Evolutionary conservation across 2,797 vertebrate genomes (phyloP).

Genomic region (Coilia nasus): DNA sequence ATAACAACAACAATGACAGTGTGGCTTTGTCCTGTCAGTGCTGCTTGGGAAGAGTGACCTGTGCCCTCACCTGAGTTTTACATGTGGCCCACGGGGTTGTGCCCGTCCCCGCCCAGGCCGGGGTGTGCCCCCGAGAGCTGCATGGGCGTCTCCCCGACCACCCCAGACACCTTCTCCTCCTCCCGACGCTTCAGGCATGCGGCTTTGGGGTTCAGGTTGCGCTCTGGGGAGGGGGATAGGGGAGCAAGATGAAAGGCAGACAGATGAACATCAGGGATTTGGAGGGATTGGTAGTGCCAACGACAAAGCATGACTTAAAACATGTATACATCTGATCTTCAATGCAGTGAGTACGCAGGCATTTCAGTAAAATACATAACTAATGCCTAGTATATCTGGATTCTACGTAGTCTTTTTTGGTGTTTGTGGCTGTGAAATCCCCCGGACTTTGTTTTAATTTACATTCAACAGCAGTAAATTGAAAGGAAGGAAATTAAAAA

Average conservation of each 20-base stretch:
- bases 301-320: too few species aligned
- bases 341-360: too few species aligned
- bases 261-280: not conserved
- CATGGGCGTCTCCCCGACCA: conserved; percentile 93
- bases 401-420: too few species aligned
- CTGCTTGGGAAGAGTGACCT: not conserved
- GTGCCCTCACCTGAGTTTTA: conserved; percentile 74
- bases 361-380: too few species aligned
- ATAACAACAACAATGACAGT: not conserved
- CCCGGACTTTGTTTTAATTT: too few species aligned
- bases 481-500: too few species aligned
- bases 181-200: conserved; percentile 98
- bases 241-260: conserved; percentile 25
- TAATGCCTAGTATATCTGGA: too few species aligned
- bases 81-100: conserved; percentile 96
- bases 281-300: too few species aligned
- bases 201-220: conserved; percentile 98
- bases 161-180: conserved; percentile 96
- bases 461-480: too few species aligned
- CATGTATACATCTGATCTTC: too few species aligned
- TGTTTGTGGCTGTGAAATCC: too few species aligned
- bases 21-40: too few species aligned
- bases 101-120: conserved; percentile 88
- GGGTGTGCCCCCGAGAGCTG: conserved; percentile 90
- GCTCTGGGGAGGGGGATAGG: conserved; percentile 74